A percentile compares a stretch with the other conserved stretches of the same genome.
Evolutionary conservation across 2,888 invertebrate genomes (phyloP).

Genomic region (Aphidoletes aphidimyza): DNA sequence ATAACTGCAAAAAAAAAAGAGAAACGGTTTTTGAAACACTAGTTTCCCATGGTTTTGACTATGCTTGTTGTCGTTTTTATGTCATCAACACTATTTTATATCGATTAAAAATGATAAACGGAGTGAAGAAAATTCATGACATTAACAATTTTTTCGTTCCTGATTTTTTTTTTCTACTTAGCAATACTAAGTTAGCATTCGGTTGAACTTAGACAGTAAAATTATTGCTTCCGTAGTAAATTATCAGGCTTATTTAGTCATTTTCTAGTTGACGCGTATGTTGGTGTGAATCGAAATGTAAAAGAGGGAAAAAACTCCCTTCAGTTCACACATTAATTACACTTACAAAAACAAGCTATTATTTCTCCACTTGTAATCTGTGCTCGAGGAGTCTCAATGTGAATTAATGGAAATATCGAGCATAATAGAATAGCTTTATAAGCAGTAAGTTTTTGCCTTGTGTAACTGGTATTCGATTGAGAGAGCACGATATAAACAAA

Average conservation of each 20-base stretch:
- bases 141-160: no score
- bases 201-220: not conserved
- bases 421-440: not conserved
- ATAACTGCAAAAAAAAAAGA: not conserved
- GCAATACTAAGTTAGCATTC: no score
- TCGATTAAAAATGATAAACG: no score
- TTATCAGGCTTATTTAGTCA: not conserved
- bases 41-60: no score
- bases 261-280: not conserved
- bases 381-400: not conserved
- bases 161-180: no score
- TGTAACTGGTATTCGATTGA: not conserved
- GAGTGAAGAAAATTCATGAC: no score
- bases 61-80: no score
- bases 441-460: not conserved
- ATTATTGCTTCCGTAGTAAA: not conserved
- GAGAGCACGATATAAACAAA: no score
- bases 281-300: not conserved
- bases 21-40: no score
- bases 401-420: not conserved
- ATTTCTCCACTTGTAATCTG: conserved; percentile 10
- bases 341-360: not conserved
- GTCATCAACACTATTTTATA: no score
- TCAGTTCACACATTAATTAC: conserved; percentile 3
- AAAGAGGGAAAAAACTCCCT: not conserved